Base-by-base conservation (phyloP, 2,797 vertebrate genomes). In the Rhabdomys pumilio region DNA sequence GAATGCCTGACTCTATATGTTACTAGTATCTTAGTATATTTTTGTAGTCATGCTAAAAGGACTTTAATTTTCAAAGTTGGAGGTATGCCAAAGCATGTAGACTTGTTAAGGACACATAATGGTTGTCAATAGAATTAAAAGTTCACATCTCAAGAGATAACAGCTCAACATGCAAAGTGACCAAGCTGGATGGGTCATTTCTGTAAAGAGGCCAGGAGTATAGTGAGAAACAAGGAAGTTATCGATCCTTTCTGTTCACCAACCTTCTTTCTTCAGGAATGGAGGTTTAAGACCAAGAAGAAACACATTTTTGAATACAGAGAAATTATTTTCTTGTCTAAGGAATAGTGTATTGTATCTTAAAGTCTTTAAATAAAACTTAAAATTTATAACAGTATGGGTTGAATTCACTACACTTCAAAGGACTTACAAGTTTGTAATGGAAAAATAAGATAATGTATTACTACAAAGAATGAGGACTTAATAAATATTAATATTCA, bases 401-500 rank as follows among this genome's bases (percentile, higher is more conserved):
- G 76, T 67, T 92, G 55, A 86, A 89, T 92, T 96, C 75, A 82
- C 81, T 73, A 34, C 1, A 65, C 17, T 88, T 57, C 19, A 91
- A 57, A n/a, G 72, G 26, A 87, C 34, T 91, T 73, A 29, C 0
- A 0, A 63, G 67, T 65, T 85, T 67, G 82, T 76, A 84, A 19
- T 90, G 63, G 44, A 96, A 72, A 63, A 79, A 88, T 75, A 24
- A 57, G 81, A 82, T 76, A 14, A 82, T 72, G 24, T 1, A 88
- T 91, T n/a, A 84, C 17, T 73, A 84, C 34, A 69, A 53, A 84
- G 44, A 95, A 94, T 57, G 67, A 94, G 83, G 55, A 85, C 38
- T 93, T 82, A 50, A 50, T 50, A 12, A 50, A 50, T 81, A 72
- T 63, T 87, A 94, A 76, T 14, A 87, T 79, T 59, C n/a, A 96